A percentile compares a stretch with the other conserved stretches of the same genome.
Evolutionary conservation across 2,797 vertebrate genomes (phyloP).

Genomic region (Cryptoblepharus egeriae): DNA sequence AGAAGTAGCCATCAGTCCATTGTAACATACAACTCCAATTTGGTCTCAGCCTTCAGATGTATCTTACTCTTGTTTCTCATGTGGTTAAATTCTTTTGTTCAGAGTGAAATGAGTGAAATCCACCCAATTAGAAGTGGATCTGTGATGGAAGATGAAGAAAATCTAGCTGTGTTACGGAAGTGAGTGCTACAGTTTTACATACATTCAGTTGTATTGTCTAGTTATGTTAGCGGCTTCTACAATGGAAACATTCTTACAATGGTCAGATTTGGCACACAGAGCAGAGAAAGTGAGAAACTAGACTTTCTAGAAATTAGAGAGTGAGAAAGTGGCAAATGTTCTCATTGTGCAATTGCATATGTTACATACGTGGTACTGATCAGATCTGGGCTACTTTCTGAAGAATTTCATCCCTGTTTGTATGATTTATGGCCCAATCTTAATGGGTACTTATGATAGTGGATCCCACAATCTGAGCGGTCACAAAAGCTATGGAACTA

Average conservation of each 20-base stretch:
- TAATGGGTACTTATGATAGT: too few relatives aligned
- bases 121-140: slow-evolving; percentile 82
- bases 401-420: too few relatives aligned
- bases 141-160: slow-evolving; percentile 93
- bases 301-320: too few relatives aligned
- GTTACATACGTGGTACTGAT: not conserved
- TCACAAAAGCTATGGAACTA: too few relatives aligned
- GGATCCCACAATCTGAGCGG: too few relatives aligned
- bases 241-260: not conserved
- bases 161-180: slow-evolving; percentile 92
- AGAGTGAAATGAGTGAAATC: slow-evolving; percentile 82
- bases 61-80: not conserved
- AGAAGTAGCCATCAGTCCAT: not conserved
- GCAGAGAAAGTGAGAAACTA: not conserved
- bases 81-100: slow-evolving; percentile 12
- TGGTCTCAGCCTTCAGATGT: not conserved
- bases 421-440: too few relatives aligned
- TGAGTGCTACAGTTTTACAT: slow-evolving; percentile 65
- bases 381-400: not conserved
- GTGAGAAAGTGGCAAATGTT: not conserved
- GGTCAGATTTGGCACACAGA: too few relatives aligned
- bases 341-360: not conserved
- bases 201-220: not conserved
- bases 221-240: slow-evolving; percentile 16
- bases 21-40: not conserved